These are phyloP conservation scores for Chloropsis cyanopogon DNA, from an alignment of 2,113 vertebrate species.

Conservation along the genomic window DNA sequence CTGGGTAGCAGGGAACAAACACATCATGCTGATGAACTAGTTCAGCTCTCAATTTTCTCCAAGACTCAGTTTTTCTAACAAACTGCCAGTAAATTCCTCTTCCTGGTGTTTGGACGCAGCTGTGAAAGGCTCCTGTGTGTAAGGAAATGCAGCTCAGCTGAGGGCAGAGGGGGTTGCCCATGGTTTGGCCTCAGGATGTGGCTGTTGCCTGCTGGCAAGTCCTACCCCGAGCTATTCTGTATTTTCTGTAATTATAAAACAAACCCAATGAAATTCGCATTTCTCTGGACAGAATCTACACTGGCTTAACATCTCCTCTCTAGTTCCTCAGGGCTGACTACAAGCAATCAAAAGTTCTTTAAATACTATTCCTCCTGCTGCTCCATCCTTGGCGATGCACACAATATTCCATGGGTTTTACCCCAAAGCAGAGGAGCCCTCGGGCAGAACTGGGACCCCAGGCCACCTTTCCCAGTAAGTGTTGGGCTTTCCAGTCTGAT, in stretches of 20 bases:
- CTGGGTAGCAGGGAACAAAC: background rate
- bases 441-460: slow-evolving; percentile 74
- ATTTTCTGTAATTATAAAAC: background rate
- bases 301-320: slow-evolving; percentile 6
- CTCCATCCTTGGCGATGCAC: slow-evolving; percentile 67
- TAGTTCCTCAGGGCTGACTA: slow-evolving; percentile 87
- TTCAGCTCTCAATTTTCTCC: background rate
- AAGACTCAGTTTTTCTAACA: background rate
- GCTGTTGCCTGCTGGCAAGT: background rate
- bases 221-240: background rate
- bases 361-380: slow-evolving; percentile 70
- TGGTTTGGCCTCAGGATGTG: background rate
- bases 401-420: background rate
- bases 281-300: background rate
- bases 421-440: slow-evolving; percentile 60
- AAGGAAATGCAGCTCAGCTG: background rate
- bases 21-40: background rate
- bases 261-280: background rate
- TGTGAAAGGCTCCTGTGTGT: background rate
- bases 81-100: background rate
- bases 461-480: slow-evolving; percentile 82
- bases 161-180: background rate
- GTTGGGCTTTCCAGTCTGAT: background rate
- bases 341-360: slow-evolving; percentile 72
- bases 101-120: background rate